A percentile compares a stretch with the other conserved stretches of the same genome.
Evolutionary conservation across 2,888 invertebrate species (phyloP).

Genomic region (Arctia plantaginis): DNA sequence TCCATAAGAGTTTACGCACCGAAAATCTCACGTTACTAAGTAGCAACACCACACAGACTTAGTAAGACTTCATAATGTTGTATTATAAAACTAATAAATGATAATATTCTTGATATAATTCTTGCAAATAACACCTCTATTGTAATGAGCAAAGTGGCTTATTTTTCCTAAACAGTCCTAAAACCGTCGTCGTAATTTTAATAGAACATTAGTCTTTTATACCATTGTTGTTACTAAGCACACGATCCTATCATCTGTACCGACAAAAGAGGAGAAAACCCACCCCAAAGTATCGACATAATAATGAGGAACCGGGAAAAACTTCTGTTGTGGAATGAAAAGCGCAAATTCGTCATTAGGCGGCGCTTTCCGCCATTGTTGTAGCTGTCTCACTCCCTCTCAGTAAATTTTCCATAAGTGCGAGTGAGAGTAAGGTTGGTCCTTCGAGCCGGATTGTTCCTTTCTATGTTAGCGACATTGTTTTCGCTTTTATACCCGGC

Average conservation of each 20-base stretch:
- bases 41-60: neutral
- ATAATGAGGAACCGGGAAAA: constrained; percentile 86
- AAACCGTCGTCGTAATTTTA: constrained; percentile 49
- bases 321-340: constrained; percentile 87
- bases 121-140: neutral
- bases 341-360: constrained; percentile 87
- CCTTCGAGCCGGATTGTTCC: constrained; percentile 85
- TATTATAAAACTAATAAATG: neutral
- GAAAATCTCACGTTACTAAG: neutral
- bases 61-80: neutral
- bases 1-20: too few species aligned
- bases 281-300: constrained; percentile 83
- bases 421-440: constrained; percentile 77
- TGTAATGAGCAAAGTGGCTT: constrained; percentile 47
- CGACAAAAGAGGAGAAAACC: constrained; percentile 76
- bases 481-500: constrained; percentile 85
- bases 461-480: constrained; percentile 87
- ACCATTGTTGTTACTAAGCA: constrained; percentile 69
- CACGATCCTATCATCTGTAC: constrained; percentile 78
- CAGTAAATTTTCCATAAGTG: constrained; percentile 46
- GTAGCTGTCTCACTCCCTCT: constrained; percentile 67
- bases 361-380: constrained; percentile 85
- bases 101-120: neutral
- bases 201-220: constrained; percentile 64
- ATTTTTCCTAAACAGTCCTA: constrained; percentile 47